Percentiles rank a stretch among this genome's conserved stretches.
These are phyloP conservation scores for Oostethus manadensis DNA, from an alignment of 2,113 vertebrate genomes.

Conservation along the genomic window DNA sequence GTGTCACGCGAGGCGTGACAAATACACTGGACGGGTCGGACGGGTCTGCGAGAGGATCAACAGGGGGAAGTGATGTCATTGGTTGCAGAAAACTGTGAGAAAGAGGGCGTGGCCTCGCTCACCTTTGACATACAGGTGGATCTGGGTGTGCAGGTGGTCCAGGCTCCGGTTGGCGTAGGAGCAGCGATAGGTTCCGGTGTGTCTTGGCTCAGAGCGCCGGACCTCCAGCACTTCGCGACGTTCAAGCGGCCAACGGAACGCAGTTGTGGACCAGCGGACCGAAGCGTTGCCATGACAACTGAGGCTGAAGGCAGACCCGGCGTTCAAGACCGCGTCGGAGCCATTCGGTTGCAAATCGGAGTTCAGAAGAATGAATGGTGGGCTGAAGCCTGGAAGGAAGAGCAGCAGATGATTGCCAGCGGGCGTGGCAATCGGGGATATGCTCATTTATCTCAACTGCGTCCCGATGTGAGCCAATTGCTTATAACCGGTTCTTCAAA, in stretches of 20 bases:
- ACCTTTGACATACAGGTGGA: slow-evolving; percentile 68
- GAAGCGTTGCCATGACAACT: slow-evolving; percentile 44
- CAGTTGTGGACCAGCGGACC: slow-evolving; percentile 26
- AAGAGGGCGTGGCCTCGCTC: background rate
- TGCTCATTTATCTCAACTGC: too few relatives aligned
- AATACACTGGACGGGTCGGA: slow-evolving; percentile 35
- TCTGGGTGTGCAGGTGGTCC: slow-evolving; percentile 36
- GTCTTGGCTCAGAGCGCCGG: background rate
- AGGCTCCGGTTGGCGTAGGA: slow-evolving; percentile 30
- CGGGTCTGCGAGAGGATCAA: background rate
- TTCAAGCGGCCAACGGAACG: rapidly evolving
- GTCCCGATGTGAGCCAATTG: too few relatives aligned
- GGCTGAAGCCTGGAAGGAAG: slow-evolving; percentile 34
- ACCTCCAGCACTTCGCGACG: background rate
- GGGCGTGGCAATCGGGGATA: too few relatives aligned
- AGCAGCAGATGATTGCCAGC: too few relatives aligned
- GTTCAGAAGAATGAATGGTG: slow-evolving; percentile 47
- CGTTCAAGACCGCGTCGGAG: slow-evolving; percentile 22
- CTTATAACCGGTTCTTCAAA: too few relatives aligned
- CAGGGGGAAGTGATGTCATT: background rate
- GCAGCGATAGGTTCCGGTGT: slow-evolving; percentile 66
- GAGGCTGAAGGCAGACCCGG: slow-evolving; percentile 31
- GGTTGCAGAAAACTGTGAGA: background rate
- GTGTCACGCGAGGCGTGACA: rapidly evolving
- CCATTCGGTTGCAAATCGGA: slow-evolving; percentile 9